These are phyloP conservation scores for Frieseomelitta varia DNA, from an alignment of 1,140 invertebrate genomes.

Conservation along the genomic window DNA sequence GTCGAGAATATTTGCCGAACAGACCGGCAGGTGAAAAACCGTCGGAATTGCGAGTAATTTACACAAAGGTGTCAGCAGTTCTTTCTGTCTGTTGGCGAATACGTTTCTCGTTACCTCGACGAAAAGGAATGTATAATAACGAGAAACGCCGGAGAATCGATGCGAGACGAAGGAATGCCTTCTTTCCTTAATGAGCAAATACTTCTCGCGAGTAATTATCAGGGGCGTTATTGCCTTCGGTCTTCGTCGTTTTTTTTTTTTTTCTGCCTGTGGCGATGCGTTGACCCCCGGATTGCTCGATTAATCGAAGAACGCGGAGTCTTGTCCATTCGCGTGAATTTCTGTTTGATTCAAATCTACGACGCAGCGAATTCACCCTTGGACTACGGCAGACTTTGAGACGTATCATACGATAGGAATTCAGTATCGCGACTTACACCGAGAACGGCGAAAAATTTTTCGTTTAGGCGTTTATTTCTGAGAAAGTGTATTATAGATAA, in stretches of 20 bases:
- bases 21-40: background rate
- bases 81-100: background rate
- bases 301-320: background rate
- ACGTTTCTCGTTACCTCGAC: slow-evolving; percentile 12
- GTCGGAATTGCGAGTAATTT: background rate
- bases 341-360: background rate
- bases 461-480: too few species aligned
- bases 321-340: background rate
- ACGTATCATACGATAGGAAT: too few species aligned
- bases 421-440: too few species aligned
- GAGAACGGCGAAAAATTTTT: too few species aligned
- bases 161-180: slow-evolving; percentile 1
- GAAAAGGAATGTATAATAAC: background rate
- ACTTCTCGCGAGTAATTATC: slow-evolving; percentile 34
- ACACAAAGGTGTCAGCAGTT: background rate
- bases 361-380: background rate
- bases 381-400: too few species aligned
- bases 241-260: background rate
- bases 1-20: background rate
- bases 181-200: slow-evolving; percentile 37
- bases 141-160: background rate
- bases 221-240: background rate
- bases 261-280: too few species aligned
- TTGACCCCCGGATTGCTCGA: background rate
- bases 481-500: too few species aligned